Base-by-base conservation (phyloP, 2,113 vertebrate species). In the Cyprinodon tularosa region DNA sequence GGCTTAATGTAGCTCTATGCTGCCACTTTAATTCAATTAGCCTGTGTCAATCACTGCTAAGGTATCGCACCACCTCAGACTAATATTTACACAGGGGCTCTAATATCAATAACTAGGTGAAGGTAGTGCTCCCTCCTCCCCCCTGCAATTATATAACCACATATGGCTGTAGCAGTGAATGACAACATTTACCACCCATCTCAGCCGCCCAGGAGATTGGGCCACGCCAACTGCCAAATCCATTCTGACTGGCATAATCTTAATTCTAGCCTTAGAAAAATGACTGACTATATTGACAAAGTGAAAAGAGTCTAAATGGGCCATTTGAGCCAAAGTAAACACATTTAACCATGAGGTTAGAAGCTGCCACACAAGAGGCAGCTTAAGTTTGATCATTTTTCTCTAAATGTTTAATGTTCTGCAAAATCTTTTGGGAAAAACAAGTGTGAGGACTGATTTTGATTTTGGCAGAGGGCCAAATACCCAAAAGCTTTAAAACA, bases 331-430 rank as follows among this genome's bases (percentile, higher is more conserved):
- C 96, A 96, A 94, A 86, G 93, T 95, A 98, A 99, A 99, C 95
- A 98, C 78, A 96, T 96, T 96, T 94, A 95, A 95, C 96, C 88
- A 95, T 97, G 95, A 96, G 96, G 96, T 96, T 97, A 97, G 95
- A 95, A 95, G 94, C 95, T 95, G 95, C 95, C 93, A 94, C 94
- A 93, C 91, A 90, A 90, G 94, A 96, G 96, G 92, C 93, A 93
- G 95, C 94, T 95, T 93, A 95, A 59, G 96, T 96, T 96, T 96
- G 96, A 97, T 97, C 29, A 96, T 96, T 97, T 97, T 96, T 95
- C 96, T 96, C 95, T 95, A 96, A 97, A 96, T 96, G 95, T 96
- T 97, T 97, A 96, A 96, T 92, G 95, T 96, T 95, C 95, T 92
- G 91, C 94, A 91, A 95, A 97, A 94, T 93, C 94, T 82, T 96